These are phyloP conservation scores for Apis mellifera DNA, from an alignment of 1,140 invertebrate species.

Conservation along the genomic window DNA sequence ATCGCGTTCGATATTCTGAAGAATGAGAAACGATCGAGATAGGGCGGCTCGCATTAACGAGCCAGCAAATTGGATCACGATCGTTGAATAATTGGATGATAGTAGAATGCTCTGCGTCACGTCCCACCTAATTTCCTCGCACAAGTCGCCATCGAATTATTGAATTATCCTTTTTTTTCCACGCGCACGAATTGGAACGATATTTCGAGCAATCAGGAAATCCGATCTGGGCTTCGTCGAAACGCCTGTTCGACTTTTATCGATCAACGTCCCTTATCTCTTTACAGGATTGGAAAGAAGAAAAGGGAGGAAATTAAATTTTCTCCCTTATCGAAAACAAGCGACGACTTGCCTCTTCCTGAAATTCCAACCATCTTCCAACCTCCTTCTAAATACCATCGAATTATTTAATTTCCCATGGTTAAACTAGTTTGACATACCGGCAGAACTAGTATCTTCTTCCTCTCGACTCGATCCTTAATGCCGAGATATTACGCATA, in stretches of 20 bases:
- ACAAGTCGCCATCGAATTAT: not conserved
- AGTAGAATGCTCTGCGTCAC: not conserved
- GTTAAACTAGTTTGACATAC: not conserved
- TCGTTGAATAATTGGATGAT: conserved; percentile 23
- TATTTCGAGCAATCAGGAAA: not conserved
- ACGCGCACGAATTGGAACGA: not conserved
- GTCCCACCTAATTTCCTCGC: not conserved
- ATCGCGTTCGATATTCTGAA: conserved; percentile 11
- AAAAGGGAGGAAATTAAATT: not conserved
- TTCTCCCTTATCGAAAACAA: not conserved
- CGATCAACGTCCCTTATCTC: too few relatives aligned
- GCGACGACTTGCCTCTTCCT: too few relatives aligned
- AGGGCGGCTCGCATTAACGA: conserved; percentile 4
- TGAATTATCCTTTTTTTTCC: not conserved
- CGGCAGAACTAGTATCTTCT: not conserved
- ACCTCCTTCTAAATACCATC: not conserved
- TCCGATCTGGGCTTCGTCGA: not conserved
- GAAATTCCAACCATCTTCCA: too few relatives aligned
- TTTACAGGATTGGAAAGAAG: not conserved
- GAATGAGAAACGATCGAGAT: conserved; percentile 19
- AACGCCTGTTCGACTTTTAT: too few relatives aligned
- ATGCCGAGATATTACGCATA: not conserved
- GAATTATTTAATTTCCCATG: not conserved
- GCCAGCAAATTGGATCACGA: conserved; percentile 14
- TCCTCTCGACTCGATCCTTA: not conserved